phyloP scores from a whole-genome alignment of 2,113 vertebrate genomes.

The Ahaetulla prasina region DNA sequence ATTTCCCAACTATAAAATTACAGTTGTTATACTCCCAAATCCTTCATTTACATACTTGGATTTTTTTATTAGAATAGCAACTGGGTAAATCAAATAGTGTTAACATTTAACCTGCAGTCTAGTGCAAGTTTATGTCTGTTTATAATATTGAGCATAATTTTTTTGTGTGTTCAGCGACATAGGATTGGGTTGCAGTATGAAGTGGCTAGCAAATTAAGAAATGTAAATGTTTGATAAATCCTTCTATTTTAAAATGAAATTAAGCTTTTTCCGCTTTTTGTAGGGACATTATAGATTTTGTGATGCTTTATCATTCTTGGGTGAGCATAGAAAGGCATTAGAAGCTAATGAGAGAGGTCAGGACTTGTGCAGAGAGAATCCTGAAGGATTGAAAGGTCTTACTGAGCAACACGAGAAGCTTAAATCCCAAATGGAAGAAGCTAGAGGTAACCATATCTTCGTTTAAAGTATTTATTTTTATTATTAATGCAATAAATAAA shows the following conservation, averaged over 20 bases:
- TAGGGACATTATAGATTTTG: constrained; percentile 93
- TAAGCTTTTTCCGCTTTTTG: background rate
- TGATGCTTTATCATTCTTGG: constrained; percentile 80
- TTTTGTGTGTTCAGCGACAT: background rate
- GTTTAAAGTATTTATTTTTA: background rate
- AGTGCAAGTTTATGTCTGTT: background rate
- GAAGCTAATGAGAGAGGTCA: constrained; percentile 76
- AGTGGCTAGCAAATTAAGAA: background rate
- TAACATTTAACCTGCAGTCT: background rate
- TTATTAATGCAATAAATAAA: background rate
- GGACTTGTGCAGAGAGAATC: constrained; percentile 65
- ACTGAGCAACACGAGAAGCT: constrained; percentile 73
- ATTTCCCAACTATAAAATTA: background rate
- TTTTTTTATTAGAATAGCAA: background rate
- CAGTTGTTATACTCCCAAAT: background rate
- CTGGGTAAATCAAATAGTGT: background rate
- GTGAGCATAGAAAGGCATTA: constrained; percentile 72
- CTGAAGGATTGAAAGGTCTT: constrained; percentile 76
- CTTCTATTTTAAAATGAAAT: background rate
- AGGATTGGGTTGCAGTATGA: background rate
- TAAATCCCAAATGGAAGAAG: constrained; percentile 44
- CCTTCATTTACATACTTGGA: background rate
- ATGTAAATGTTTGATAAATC: background rate
- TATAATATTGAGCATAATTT: background rate
- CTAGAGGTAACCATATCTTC: constrained; percentile 57